Evolutionary conservation across 1,140 invertebrate genomes (phyloP).

Genomic region (Papilio glaucus): DNA sequence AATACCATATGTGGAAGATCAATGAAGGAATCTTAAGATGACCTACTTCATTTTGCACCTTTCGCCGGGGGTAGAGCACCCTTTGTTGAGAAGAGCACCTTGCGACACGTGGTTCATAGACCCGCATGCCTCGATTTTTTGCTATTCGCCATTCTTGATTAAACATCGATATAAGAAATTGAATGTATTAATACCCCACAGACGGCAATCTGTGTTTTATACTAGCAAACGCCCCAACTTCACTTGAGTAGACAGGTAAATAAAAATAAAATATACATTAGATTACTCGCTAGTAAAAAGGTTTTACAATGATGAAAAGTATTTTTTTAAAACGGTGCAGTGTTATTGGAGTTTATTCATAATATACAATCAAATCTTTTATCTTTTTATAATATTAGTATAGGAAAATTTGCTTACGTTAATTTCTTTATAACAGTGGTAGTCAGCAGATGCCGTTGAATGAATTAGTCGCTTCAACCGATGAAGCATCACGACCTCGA

Average conservation of each 20-base stretch:
- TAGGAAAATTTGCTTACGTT: too few relatives aligned
- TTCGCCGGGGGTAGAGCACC: slow-evolving; percentile 63
- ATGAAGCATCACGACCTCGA: background rate
- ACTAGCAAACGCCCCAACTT: too few relatives aligned
- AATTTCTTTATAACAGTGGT: background rate
- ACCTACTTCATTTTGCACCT: slow-evolving; percentile 74
- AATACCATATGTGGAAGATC: slow-evolving; percentile 39
- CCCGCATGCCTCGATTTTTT: slow-evolving; percentile 55
- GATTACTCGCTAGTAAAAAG: too few relatives aligned
- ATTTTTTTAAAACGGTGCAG: too few relatives aligned
- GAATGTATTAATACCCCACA: background rate
- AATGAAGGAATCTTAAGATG: slow-evolving; percentile 54
- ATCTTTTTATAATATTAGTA: too few relatives aligned
- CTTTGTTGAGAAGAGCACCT: slow-evolving; percentile 60
- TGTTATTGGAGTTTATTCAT: too few relatives aligned
- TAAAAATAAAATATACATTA: background rate
- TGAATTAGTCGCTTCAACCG: background rate
- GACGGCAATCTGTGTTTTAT: background rate
- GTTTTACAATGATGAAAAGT: too few relatives aligned
- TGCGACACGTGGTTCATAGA: slow-evolving; percentile 58
- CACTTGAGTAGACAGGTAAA: too few relatives aligned
- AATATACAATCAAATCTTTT: too few relatives aligned
- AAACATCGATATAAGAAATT: slow-evolving; percentile 26
- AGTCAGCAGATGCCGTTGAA: background rate
- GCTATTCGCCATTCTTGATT: slow-evolving; percentile 33